Percentiles rank a stretch among this genome's conserved stretches.
Conservation (phyloP, 1,140 invertebrate genomes). For the Akabosia matsudoensis region DNA sequence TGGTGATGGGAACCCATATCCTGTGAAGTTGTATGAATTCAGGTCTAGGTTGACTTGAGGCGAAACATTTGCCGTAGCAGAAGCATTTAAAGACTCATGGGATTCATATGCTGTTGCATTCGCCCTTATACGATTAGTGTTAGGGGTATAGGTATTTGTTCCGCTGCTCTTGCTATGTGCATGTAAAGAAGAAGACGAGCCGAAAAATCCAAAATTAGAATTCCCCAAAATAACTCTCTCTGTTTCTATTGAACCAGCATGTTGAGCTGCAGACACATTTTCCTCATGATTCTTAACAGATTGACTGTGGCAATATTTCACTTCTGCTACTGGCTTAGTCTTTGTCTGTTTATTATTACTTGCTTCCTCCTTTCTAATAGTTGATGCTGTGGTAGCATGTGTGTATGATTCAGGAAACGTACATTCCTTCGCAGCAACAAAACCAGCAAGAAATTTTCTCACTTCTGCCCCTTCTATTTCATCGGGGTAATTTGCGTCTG, state of each 20-base stretch:
- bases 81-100: neutral
- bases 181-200: constrained; percentile 7
- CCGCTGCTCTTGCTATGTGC: neutral
- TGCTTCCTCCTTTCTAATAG: too few relatives aligned
- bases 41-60: constrained; percentile 26
- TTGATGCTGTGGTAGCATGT: too few relatives aligned
- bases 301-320: constrained; percentile 13
- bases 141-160: neutral
- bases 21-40: constrained; percentile 28
- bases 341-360: constrained; percentile 16
- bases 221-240: constrained; percentile 26
- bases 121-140: neutral
- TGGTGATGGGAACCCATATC: constrained; percentile 13
- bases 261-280: neutral
- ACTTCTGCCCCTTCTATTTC: constrained; percentile 22
- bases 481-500: constrained; percentile 1
- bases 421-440: neutral
- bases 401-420: neutral
- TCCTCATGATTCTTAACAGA: neutral
- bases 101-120: neutral
- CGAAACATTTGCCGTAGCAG: constrained; percentile 2
- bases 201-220: constrained; percentile 30
- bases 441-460: constrained; percentile 21
- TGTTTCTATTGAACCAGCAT: constrained; percentile 2
- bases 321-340: neutral